Evolutionary conservation across 2,797 vertebrate genomes (phyloP).

Genomic region (Vipera latastei): DNA sequence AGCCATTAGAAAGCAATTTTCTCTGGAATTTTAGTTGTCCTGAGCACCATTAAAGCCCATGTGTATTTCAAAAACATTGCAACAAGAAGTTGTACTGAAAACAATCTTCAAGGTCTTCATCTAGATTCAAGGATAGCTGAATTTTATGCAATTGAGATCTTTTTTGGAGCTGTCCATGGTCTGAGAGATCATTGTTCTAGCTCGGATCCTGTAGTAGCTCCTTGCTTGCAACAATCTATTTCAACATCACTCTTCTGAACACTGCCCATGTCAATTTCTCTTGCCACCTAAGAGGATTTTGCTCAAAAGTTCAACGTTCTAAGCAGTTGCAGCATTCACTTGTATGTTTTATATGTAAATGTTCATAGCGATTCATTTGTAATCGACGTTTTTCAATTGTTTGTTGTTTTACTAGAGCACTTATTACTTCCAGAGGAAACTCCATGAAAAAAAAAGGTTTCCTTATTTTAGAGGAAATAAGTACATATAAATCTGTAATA

Average conservation of each 20-base stretch:
- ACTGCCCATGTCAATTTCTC: background rate
- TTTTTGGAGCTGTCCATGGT: constrained; percentile 18
- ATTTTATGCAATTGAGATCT: background rate
- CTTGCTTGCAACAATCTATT: background rate
- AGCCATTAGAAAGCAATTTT: background rate
- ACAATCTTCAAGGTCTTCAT: background rate
- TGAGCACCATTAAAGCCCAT: background rate
- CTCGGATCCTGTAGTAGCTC: background rate
- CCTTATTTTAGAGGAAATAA: background rate
- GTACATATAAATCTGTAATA: background rate
- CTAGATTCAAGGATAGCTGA: background rate
- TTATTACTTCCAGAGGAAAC: background rate
- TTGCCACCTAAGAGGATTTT: background rate
- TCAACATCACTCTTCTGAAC: background rate
- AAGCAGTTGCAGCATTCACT: background rate
- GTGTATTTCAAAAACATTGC: background rate
- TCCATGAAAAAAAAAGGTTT: too few relatives aligned
- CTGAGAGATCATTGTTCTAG: background rate
- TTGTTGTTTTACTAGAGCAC: background rate
- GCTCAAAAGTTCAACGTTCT: background rate
- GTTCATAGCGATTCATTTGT: background rate
- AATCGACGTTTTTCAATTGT: background rate
- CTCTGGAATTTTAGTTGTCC: background rate
- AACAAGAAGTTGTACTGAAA: background rate
- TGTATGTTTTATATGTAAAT: background rate